Conservation (phyloP, 2,888 invertebrate species). For the Amphipyra tragopoginis region DNA sequence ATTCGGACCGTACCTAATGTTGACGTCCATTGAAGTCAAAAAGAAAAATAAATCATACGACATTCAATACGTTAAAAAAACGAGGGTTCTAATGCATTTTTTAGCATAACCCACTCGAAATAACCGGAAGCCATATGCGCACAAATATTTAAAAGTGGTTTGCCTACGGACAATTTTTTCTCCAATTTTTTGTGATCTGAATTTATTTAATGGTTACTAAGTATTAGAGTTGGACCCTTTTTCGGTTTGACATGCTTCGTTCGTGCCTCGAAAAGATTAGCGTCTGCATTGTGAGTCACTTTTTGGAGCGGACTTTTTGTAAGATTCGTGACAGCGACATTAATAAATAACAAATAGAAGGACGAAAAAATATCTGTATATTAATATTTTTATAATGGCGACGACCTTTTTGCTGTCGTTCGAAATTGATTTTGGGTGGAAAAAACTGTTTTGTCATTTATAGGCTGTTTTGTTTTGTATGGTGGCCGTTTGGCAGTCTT, state of each 20-base stretch:
- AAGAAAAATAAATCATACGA: constrained; percentile 75
- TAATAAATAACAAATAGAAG: constrained; percentile 86
- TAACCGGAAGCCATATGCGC: constrained; percentile 89
- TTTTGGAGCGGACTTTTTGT: constrained; percentile 80
- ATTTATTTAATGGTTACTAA: constrained; percentile 89
- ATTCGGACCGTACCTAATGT: constrained; percentile 67
- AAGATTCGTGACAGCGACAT: constrained; percentile 78
- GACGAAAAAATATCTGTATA: constrained; percentile 72
- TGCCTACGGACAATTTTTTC: constrained; percentile 80
- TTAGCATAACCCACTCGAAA: constrained; percentile 88
- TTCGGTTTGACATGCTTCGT: constrained; percentile 81
- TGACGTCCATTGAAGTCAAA: constrained; percentile 53
- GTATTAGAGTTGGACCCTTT: constrained; percentile 83
- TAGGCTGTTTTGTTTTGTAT: constrained; percentile 22
- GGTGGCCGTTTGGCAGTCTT: constrained; percentile 4
- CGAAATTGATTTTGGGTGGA: constrained; percentile 60
- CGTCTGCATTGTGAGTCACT: constrained; percentile 82
- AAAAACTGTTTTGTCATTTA: constrained; percentile 46
- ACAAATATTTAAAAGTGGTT: constrained; percentile 88
- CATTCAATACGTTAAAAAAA: constrained; percentile 72
- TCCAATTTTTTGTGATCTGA: constrained; percentile 73
- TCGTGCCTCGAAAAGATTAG: constrained; percentile 84
- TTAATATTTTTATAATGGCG: constrained; percentile 75
- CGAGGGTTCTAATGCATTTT: constrained; percentile 69
- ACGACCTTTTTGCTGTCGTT: constrained; percentile 61